Conservation (phyloP, 1,140 invertebrate species). For the Drosophila subpulchrella region DNA sequence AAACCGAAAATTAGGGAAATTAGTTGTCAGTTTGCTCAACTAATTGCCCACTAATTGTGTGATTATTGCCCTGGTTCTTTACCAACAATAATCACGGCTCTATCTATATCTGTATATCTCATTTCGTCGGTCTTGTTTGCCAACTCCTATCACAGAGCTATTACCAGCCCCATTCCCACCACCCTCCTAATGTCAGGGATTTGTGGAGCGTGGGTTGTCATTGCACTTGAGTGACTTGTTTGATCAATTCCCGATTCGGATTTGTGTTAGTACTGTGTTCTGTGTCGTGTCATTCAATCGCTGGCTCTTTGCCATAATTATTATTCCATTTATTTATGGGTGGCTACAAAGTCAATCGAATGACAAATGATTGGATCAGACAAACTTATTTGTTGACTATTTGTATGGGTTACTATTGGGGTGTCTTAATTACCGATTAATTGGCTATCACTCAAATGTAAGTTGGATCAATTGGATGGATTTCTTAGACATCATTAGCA, state of each 20-base stretch:
- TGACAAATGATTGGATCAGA: conserved; percentile 29
- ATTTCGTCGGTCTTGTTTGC: background rate
- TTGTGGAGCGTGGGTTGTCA: conserved; percentile 63
- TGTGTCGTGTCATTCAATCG: conserved; percentile 50
- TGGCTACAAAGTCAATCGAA: conserved; percentile 30
- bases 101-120: conserved; percentile 7
- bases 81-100: conserved; percentile 22
- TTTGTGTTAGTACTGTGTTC: conserved; percentile 45
- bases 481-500: background rate
- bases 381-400: background rate
- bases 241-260: conserved; percentile 71
- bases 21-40: conserved; percentile 22
- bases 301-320: conserved; percentile 47
- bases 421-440: conserved; percentile 21
- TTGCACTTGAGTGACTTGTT: conserved; percentile 80
- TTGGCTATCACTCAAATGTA: background rate
- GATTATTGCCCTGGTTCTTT: conserved; percentile 5
- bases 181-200: conserved; percentile 34
- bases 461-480: background rate
- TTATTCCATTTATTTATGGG: conserved; percentile 34
- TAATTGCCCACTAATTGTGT: conserved; percentile 44
- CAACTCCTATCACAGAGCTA: conserved; percentile 36
- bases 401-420: background rate
- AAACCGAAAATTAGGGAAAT: background rate
- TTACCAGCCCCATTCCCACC: conserved; percentile 10